phyloP scores from a whole-genome alignment of 2,113 vertebrate species.

The Oxyruncus cristatus region DNA sequence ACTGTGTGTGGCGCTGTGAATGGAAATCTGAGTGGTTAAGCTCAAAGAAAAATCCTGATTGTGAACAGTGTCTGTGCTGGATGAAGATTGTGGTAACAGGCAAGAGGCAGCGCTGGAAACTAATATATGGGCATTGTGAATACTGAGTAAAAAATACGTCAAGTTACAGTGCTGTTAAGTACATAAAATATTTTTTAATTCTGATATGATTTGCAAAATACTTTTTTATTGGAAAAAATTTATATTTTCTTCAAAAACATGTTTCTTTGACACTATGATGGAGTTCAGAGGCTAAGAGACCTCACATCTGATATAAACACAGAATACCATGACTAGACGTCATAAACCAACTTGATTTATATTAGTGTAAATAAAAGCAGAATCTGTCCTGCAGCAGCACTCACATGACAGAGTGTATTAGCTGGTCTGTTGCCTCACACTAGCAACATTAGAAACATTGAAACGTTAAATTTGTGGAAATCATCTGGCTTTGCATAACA shows the following conservation, averaged over 20 bases:
- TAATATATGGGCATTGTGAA: background rate
- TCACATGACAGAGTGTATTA: background rate
- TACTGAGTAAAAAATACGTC: background rate
- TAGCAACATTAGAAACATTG: background rate
- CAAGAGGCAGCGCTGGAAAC: background rate
- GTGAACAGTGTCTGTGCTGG: background rate
- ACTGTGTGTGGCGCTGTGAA: conserved; percentile 10
- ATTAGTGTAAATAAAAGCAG: background rate
- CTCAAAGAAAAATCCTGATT: background rate
- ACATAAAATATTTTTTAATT: background rate
- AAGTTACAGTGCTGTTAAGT: background rate
- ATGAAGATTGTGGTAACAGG: background rate
- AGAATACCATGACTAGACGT: background rate
- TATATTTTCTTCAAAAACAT: background rate
- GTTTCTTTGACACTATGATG: background rate
- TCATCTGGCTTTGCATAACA: background rate
- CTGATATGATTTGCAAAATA: background rate
- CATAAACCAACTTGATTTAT: background rate
- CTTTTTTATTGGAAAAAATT: background rate
- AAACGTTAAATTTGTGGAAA: background rate
- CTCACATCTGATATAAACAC: background rate
- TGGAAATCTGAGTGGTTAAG: conserved; percentile 4
- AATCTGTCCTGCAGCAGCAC: background rate
- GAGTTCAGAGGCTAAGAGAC: background rate
- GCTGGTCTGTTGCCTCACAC: accelerated